Percentiles rank a stretch among this genome's conserved stretches.
These are phyloP conservation scores for Oncorhynchus kisutch DNA, from an alignment of 2,113 vertebrate genomes.

Conservation along the genomic window DNA sequence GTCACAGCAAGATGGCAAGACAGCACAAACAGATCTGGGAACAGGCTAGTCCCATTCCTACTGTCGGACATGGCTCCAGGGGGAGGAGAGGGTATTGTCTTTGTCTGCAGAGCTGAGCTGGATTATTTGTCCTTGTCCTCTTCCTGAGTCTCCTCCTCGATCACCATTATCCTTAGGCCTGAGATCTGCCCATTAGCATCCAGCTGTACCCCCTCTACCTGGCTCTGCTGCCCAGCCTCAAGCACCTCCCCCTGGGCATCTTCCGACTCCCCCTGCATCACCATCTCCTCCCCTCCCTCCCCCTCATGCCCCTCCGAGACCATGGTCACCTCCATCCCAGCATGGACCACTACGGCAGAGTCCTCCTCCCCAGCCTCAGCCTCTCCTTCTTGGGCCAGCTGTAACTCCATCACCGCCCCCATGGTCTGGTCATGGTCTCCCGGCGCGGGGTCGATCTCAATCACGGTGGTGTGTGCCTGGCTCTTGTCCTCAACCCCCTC, in stretches of 20 bases:
- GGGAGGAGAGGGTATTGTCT: background rate
- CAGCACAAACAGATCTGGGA: too few species aligned
- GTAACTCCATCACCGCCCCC: constrained; percentile 72
- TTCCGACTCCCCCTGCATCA: constrained; percentile 6
- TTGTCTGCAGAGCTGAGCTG: background rate
- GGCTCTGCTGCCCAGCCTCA: constrained; percentile 37
- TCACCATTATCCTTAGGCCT: constrained; percentile 62
- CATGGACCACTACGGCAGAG: constrained; percentile 75
- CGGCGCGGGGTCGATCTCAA: constrained; percentile 85
- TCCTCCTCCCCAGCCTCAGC: constrained; percentile 54
- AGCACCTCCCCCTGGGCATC: constrained; percentile 38
- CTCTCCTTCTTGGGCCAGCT: constrained; percentile 45
- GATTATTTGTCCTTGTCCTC: constrained; percentile 53
- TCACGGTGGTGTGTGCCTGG: constrained; percentile 73
- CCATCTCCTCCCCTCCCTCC: background rate
- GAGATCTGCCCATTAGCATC: constrained; percentile 78
- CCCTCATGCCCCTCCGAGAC: constrained; percentile 25
- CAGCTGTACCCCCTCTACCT: constrained; percentile 79
- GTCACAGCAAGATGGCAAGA: too few species aligned
- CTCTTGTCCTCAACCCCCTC: constrained; percentile 46
- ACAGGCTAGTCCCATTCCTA: background rate
- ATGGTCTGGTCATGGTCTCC: constrained; percentile 67
- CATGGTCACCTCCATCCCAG: constrained; percentile 78
- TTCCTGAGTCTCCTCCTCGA: constrained; percentile 69
- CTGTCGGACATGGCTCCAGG: constrained; percentile 3